phyloP scores from a whole-genome alignment of 2,113 vertebrate species.

The Thunnus maccoyii region DNA sequence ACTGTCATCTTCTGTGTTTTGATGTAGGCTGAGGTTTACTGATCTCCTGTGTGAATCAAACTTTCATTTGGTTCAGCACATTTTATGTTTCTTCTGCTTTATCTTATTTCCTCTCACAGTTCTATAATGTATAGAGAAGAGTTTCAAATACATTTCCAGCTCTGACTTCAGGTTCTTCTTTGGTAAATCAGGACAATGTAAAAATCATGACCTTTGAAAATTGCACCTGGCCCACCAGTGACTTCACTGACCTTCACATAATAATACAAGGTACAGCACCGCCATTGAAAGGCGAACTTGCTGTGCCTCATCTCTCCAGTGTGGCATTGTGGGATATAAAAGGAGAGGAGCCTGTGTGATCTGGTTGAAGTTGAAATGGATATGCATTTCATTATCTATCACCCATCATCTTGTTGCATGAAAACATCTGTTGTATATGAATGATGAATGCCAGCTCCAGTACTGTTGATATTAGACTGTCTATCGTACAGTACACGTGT shows the following conservation, averaged over 20 bases:
- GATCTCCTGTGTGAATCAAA: no score
- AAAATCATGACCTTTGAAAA: conserved; percentile 30
- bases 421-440: neutral
- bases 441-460: neutral
- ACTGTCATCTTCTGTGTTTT: no score
- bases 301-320: neutral
- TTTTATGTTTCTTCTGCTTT: no score
- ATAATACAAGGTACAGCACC: neutral
- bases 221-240: neutral
- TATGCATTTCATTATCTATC: neutral
- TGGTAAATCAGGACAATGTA: neutral
- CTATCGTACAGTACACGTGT: neutral
- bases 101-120: neutral
- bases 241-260: neutral
- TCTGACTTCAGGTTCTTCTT: neutral
- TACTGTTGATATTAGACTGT: neutral
- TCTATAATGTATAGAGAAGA: neutral
- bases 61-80: no score
- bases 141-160: neutral
- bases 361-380: neutral
- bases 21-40: no score
- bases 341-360: neutral
- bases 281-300: neutral
- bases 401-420: neutral
- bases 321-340: neutral